These are phyloP conservation scores for Capitulum mitella DNA, from an alignment of 2,888 invertebrate species.

Conservation along the genomic window DNA sequence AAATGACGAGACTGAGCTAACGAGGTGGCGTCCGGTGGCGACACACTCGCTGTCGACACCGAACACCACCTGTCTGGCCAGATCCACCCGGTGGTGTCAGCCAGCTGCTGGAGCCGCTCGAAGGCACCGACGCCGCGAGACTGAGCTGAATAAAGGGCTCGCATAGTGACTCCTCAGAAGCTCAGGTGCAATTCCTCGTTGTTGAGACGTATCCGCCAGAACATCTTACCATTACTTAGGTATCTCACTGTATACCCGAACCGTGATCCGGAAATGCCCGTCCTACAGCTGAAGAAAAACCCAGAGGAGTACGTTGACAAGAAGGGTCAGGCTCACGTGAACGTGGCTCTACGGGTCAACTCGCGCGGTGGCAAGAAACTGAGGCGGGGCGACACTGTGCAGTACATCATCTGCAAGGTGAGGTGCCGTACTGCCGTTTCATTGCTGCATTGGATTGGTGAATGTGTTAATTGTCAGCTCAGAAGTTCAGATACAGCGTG, in stretches of 20 bases:
- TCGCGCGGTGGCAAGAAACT: constrained; percentile 66
- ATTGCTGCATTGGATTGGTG: too few species aligned
- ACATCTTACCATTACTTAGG: too few species aligned
- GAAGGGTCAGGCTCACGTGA: constrained; percentile 75
- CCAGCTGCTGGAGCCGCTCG: constrained; percentile 88
- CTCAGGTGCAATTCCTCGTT: too few species aligned
- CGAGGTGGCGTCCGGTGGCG: constrained; percentile 62
- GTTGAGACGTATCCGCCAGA: too few species aligned
- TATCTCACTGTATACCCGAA: too few species aligned
- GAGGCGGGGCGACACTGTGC: constrained; percentile 88
- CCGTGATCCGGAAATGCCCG: too few species aligned
- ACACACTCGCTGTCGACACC: constrained; percentile 53
- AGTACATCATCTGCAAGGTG: constrained; percentile 85
- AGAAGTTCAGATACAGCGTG: too few species aligned
- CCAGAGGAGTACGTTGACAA: constrained; percentile 86
- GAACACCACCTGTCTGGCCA: constrained; percentile 91
- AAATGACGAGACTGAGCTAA: too few species aligned
- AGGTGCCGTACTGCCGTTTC: too few species aligned
- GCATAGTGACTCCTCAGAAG: too few species aligned
- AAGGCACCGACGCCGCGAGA: constrained; percentile 80
- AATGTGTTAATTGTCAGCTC: too few species aligned
- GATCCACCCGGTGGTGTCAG: constrained; percentile 92
- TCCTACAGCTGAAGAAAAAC: constrained; percentile 74
- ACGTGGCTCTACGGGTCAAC: constrained; percentile 48
- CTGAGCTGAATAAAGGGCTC: too few species aligned